Conservation (phyloP, 2,113 vertebrate species). For the Amblyopsis rosae region DNA sequence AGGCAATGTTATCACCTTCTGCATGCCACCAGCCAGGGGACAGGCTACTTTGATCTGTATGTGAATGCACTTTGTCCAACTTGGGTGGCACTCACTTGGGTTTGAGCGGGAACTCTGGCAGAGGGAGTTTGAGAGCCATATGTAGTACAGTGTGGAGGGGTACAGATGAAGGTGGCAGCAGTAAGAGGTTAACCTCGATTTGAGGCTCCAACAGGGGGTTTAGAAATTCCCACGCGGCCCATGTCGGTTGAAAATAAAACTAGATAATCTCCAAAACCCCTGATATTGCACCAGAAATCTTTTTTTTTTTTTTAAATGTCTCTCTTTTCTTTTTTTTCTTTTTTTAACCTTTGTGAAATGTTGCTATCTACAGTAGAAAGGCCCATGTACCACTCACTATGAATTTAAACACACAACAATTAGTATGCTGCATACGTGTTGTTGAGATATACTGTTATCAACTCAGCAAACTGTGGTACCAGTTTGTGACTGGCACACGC, state of each 20-base stretch:
- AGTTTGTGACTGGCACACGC: conserved; percentile 42
- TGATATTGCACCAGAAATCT: conserved; percentile 56
- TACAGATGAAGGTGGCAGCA: conserved; percentile 73
- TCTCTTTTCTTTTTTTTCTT: no score
- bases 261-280: conserved; percentile 60
- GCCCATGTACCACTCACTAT: not conserved
- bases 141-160: not conserved
- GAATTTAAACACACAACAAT: not conserved
- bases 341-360: conserved; percentile 13
- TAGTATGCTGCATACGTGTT: not conserved
- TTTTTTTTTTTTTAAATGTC: not conserved
- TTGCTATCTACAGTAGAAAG: not conserved
- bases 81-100: conserved; percentile 52
- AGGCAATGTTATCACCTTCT: conserved; percentile 69
- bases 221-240: conserved; percentile 56
- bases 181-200: conserved; percentile 73
- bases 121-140: conserved; percentile 41
- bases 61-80: conserved; percentile 62
- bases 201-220: conserved; percentile 47
- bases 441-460: not conserved
- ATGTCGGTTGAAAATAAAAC: not conserved
- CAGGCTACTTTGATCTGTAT: conserved; percentile 54
- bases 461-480: no score
- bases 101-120: conserved; percentile 47
- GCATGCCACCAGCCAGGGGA: conserved; percentile 56